Evolutionary conservation across 2,888 invertebrate species (phyloP).

Genomic region (Julus scanicus): DNA sequence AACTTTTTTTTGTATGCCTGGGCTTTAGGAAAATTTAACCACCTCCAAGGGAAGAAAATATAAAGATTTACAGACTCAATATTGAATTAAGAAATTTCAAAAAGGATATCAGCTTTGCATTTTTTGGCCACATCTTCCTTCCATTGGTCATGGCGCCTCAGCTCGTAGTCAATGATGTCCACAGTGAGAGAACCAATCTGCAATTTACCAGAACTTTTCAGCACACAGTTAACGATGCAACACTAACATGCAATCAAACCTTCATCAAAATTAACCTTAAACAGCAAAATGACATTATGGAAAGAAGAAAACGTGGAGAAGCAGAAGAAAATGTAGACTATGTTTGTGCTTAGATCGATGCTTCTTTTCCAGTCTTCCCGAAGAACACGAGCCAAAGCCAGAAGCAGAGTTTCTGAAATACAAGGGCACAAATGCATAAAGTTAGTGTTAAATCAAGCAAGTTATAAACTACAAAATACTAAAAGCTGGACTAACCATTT

Average conservation of each 20-base stretch:
- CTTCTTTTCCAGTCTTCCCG: conserved; percentile 98
- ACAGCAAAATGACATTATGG: conserved; percentile 92
- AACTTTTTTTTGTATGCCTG: background rate
- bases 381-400: conserved; percentile 93
- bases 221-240: background rate
- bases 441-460: conserved; percentile 6
- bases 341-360: conserved; percentile 94
- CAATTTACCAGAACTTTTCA: background rate
- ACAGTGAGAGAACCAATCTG: conserved; percentile 95
- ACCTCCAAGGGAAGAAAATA: background rate
- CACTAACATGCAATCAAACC: background rate
- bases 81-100: background rate
- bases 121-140: conserved; percentile 68
- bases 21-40: background rate
- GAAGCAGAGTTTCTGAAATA: conserved; percentile 81
- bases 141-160: conserved; percentile 94
- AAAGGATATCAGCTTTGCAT: conserved; percentile 62
- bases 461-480: conserved; percentile 55
- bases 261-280: conserved; percentile 75
- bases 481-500: conserved; percentile 78
- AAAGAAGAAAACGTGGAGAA: conserved; percentile 96
- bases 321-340: conserved; percentile 96
- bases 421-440: background rate
- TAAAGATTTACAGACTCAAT: background rate
- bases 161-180: conserved; percentile 95